Conservation (phyloP, 2,113 vertebrate genomes). For the Struthio camelus region DNA sequence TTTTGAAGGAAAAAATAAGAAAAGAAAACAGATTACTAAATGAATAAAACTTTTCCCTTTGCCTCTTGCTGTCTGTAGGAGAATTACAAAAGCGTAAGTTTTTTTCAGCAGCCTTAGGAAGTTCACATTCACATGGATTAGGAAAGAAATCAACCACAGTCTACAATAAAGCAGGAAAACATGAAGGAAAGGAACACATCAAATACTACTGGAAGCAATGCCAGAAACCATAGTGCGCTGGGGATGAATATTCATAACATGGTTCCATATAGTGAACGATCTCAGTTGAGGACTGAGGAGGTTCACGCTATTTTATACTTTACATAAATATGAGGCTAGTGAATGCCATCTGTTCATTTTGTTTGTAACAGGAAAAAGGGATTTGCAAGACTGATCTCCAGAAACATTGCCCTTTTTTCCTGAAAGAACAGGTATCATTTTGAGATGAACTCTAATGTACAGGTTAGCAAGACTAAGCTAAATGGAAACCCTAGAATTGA, state of each 20-base stretch:
- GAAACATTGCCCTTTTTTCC: neutral
- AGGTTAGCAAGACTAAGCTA: neutral
- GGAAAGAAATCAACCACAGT: slow-evolving; percentile 49
- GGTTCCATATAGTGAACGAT: neutral
- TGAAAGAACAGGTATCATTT: neutral
- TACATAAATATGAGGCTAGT: neutral
- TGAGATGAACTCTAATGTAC: neutral
- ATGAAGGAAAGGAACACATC: slow-evolving; percentile 39
- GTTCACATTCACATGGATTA: slow-evolving; percentile 65
- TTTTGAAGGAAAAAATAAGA: slow-evolving; percentile 70
- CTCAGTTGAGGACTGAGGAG: neutral
- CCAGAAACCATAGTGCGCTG: slow-evolving; percentile 60
- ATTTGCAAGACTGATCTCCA: neutral
- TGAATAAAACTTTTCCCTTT: slow-evolving; percentile 55
- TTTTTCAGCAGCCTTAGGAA: slow-evolving; percentile 54
- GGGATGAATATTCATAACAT: neutral
- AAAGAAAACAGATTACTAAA: slow-evolving; percentile 70
- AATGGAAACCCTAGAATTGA: neutral
- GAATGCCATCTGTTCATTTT: neutral
- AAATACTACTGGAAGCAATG: slow-evolving; percentile 58
- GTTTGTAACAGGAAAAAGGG: neutral
- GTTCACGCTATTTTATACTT: neutral
- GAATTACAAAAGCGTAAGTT: slow-evolving; percentile 22
- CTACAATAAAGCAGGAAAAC: slow-evolving; percentile 46
- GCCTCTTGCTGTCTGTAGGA: slow-evolving; percentile 55